Percentiles rank a stretch among this genome's conserved stretches.
Evolutionary conservation across 2,113 vertebrate species (phyloP).

Genomic region (Melanerpes formicivorus): DNA sequence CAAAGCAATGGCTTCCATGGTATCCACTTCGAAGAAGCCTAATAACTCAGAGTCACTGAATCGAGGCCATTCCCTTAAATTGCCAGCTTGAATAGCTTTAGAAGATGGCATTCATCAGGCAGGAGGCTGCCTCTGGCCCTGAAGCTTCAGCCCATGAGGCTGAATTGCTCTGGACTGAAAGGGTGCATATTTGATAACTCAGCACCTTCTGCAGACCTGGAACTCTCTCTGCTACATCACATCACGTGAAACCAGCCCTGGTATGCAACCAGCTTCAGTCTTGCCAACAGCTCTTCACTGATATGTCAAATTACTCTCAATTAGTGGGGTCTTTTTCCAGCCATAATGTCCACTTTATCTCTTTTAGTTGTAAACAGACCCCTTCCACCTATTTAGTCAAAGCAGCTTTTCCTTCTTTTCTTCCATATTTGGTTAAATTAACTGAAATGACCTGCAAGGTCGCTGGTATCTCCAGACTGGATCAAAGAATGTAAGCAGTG

Average conservation of each 20-base stretch:
- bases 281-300: not conserved
- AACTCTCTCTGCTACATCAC: not conserved
- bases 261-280: fast-evolving
- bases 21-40: not conserved
- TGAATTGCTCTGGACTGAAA: not conserved
- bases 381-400: conserved; percentile 47
- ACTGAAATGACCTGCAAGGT: conserved; percentile 57
- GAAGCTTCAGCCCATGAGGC: not conserved
- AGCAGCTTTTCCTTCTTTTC: not conserved
- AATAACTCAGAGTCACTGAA: not conserved
- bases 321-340: not conserved
- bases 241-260: fast-evolving
- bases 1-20: not conserved
- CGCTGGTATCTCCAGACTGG: conserved; percentile 29
- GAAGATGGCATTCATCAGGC: not conserved
- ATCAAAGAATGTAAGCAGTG: conserved; percentile 25
- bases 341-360: not conserved
- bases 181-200: not conserved
- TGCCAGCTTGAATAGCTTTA: not conserved
- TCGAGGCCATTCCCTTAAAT: not conserved
- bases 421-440: conserved; percentile 2
- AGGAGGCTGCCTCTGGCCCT: not conserved
- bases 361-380: conserved; percentile 31
- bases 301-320: not conserved
- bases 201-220: not conserved